Conservation (phyloP, 2,888 invertebrate species). For the Scaptomyza polygonia region DNA sequence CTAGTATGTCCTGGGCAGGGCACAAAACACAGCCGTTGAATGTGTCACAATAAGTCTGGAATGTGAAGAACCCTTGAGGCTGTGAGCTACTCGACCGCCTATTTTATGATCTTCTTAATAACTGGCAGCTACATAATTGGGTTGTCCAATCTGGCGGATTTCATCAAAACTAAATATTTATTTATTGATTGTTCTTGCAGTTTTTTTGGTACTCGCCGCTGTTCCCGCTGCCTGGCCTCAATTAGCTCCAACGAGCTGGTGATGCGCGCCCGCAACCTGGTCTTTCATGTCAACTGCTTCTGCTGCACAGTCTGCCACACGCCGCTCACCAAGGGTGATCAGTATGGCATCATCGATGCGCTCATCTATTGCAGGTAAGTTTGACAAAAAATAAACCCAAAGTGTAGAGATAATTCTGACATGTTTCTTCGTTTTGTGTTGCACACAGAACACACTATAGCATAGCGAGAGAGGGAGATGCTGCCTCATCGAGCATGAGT, state of each 20-base stretch:
- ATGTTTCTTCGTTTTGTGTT: background rate
- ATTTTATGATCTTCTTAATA: too few species aligned
- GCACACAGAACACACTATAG: slow-evolving; percentile 84
- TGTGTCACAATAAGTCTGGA: too few species aligned
- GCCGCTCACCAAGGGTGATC: slow-evolving; percentile 95
- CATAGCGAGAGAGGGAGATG: slow-evolving; percentile 82
- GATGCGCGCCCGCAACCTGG: slow-evolving; percentile 96
- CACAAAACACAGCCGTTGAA: too few species aligned
- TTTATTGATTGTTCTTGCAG: slow-evolving; percentile 86
- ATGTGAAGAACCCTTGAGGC: too few species aligned
- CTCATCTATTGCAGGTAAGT: slow-evolving; percentile 92
- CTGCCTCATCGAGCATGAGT: slow-evolving; percentile 82
- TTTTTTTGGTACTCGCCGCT: slow-evolving; percentile 94
- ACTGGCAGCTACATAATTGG: too few species aligned
- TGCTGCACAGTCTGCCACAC: slow-evolving; percentile 95
- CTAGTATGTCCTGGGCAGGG: too few species aligned
- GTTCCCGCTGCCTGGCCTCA: slow-evolving; percentile 94
- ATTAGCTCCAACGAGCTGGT: slow-evolving; percentile 96
- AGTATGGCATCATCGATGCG: slow-evolving; percentile 95
- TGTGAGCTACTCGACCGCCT: too few species aligned
- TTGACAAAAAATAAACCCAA: background rate
- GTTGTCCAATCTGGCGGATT: too few species aligned
- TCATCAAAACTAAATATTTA: too few species aligned
- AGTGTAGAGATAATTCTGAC: background rate
- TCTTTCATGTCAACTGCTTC: slow-evolving; percentile 98